Percentiles rank a stretch among this genome's conserved stretches.
Evolutionary conservation across 2,113 vertebrate species (phyloP).

Genomic region (Sarotherodon lohbergeri): DNA sequence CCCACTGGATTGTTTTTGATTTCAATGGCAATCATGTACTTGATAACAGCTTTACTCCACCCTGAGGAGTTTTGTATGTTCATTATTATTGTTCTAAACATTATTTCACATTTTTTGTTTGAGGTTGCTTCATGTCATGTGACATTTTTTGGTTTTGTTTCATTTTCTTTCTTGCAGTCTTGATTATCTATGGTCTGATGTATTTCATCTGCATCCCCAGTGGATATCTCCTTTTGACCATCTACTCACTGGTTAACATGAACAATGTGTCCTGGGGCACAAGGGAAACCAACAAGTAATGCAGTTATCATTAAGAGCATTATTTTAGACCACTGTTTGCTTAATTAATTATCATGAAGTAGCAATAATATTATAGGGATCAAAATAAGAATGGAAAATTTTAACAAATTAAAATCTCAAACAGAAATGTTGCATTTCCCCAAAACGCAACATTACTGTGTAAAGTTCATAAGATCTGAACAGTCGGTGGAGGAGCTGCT

Average conservation of each 20-base stretch:
- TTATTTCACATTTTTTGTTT: not conserved
- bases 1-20: conserved; percentile 77
- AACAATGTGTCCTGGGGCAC: conserved; percentile 79
- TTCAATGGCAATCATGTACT: conserved; percentile 70
- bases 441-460: not conserved
- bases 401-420: not conserved
- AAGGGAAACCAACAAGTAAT: conserved; percentile 71
- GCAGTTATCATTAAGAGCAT: not conserved
- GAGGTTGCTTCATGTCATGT: not conserved
- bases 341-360: not conserved
- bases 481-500: not conserved
- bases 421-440: not conserved
- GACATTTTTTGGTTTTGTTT: not conserved
- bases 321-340: not conserved
- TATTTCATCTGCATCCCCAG: conserved; percentile 82
- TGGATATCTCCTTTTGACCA: conserved; percentile 78
- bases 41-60: conserved; percentile 73
- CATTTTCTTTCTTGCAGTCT: conserved; percentile 10
- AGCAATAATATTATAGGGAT: not conserved
- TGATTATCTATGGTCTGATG: conserved; percentile 78
- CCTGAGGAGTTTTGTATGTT: conserved; percentile 70
- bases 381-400: not conserved
- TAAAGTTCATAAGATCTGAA: not conserved
- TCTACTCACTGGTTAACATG: conserved; percentile 82
- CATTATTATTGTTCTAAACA: not conserved